These are phyloP conservation scores for Papilio xuthus DNA, from an alignment of 1,140 invertebrate genomes.

Conservation along the genomic window DNA sequence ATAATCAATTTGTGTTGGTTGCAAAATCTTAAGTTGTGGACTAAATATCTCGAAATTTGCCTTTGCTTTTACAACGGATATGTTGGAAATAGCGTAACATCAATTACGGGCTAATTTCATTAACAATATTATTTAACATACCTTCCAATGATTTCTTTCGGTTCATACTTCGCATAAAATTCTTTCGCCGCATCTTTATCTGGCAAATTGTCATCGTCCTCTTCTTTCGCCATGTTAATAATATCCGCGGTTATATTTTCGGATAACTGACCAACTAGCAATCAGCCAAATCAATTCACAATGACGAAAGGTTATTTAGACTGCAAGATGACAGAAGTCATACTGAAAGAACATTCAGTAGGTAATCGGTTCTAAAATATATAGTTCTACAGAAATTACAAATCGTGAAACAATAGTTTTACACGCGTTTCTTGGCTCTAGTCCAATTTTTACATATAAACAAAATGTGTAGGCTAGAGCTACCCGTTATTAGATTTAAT, in stretches of 20 bases:
- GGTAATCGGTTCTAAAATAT: constrained; percentile 1
- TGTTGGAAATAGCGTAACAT: background rate
- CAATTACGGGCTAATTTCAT: background rate
- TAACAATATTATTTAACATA: constrained; percentile 75
- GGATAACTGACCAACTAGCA: constrained; percentile 46
- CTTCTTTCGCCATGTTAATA: constrained; percentile 89
- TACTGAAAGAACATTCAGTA: background rate
- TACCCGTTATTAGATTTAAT: constrained; percentile 3
- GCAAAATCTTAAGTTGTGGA: too few relatives aligned
- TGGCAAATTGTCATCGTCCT: constrained; percentile 90
- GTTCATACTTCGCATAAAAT: constrained; percentile 99
- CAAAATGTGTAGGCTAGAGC: background rate
- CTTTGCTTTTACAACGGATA: background rate
- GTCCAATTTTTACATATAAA: constrained; percentile 35
- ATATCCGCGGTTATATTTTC: constrained; percentile 59
- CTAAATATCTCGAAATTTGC: background rate
- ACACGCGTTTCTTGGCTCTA: constrained; percentile 20
- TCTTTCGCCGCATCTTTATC: constrained; percentile 95
- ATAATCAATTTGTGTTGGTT: background rate
- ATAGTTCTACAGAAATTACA: constrained; percentile 19
- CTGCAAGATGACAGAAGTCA: constrained; percentile 40
- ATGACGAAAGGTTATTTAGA: constrained; percentile 76
- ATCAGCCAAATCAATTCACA: constrained; percentile 51
- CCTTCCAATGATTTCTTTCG: constrained; percentile 98
- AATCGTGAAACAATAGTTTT: background rate